Evolutionary conservation across 1,140 invertebrate genomes (phyloP), one percentile per base, ranked within the genome.

Genomic region (Aradophagus sp.): DNA sequence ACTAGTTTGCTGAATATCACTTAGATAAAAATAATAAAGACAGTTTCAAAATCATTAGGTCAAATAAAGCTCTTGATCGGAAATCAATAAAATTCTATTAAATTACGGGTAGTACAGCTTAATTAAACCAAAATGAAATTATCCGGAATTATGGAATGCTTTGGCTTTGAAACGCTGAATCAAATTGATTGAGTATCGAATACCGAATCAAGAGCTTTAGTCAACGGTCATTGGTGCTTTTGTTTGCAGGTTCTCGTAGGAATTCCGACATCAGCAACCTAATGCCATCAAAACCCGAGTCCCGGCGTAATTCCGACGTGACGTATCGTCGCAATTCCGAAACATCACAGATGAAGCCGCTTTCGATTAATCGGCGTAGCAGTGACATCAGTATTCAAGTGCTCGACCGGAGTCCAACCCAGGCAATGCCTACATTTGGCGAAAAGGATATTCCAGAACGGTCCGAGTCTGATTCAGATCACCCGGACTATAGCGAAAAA

Each of bases 401-500:
- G 8, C 52, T 82, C 11, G 80, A 82, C 39, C 78, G 77, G 16
- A 84, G 80, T 73, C 81, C 81, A 0, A 81, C 82, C 4, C 81
- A 82, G 12, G 73, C 53, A 44, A 72, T 79, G 8, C 71, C 38
- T 8, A 62, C 73, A 32, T 39, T 80, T 27, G 58, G 55, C 6
- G 73, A 76, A 11, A 83, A 81, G 13, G 79, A 83, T 2, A 63
- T 76, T 12, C 77, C 67, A 1, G 82, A 84, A 23, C 76, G 79
- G 31, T 83, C 80, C 1, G 82, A 84, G 68, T 83, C 82, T 0
- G 82, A 84, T 53, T 83, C 82, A 1, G 82, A 84, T 39, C 81
- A 84, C 23, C 79, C 75, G 6, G 81, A 84, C 55, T 84, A 77
- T 35, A 83, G 73, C 19, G 82, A 84, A 15, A 84, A 83, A 10